Conservation (phyloP, 2,888 invertebrate species). For the Drosophila melanocephala region DNA sequence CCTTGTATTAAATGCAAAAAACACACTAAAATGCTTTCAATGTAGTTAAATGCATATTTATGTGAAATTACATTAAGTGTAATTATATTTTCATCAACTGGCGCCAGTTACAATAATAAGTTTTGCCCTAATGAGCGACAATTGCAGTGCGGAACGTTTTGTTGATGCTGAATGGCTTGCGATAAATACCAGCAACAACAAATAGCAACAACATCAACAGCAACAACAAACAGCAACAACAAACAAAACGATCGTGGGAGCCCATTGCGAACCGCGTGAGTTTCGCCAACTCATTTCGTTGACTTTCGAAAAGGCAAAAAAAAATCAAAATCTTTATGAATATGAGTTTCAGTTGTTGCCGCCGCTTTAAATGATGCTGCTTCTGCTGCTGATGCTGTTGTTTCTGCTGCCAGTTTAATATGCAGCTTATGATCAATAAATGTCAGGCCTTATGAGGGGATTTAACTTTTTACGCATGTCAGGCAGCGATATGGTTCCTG, state of each 20-base stretch:
- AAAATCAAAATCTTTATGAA: slow-evolving; percentile 49
- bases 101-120: slow-evolving; percentile 49
- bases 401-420: slow-evolving; percentile 69
- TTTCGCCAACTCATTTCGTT: slow-evolving; percentile 72
- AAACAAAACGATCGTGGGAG: slow-evolving; percentile 69
- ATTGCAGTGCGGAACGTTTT: slow-evolving; percentile 59
- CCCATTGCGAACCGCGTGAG: slow-evolving; percentile 40
- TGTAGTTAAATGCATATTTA: slow-evolving; percentile 44
- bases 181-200: slow-evolving; percentile 45
- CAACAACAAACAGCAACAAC: slow-evolving; percentile 24
- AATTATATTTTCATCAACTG: slow-evolving; percentile 41
- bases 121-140: slow-evolving; percentile 51
- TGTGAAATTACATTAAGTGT: slow-evolving; percentile 33
- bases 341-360: slow-evolving; percentile 42
- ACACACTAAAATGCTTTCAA: slow-evolving; percentile 34
- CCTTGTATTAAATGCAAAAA: slow-evolving; percentile 25
- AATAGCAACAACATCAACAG: slow-evolving; percentile 13
- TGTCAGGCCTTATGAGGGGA: slow-evolving; percentile 72
- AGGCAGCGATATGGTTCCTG: slow-evolving; percentile 10
- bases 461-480: slow-evolving; percentile 49
- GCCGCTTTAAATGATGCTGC: slow-evolving; percentile 25
- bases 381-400: slow-evolving; percentile 28
- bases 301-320: slow-evolving; percentile 45
- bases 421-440: slow-evolving; percentile 80
- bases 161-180: slow-evolving; percentile 47